A percentile compares a stretch with the other conserved stretches of the same genome.
Conservation (phyloP, 2,888 invertebrate species). For the Ethmia dodecea region DNA sequence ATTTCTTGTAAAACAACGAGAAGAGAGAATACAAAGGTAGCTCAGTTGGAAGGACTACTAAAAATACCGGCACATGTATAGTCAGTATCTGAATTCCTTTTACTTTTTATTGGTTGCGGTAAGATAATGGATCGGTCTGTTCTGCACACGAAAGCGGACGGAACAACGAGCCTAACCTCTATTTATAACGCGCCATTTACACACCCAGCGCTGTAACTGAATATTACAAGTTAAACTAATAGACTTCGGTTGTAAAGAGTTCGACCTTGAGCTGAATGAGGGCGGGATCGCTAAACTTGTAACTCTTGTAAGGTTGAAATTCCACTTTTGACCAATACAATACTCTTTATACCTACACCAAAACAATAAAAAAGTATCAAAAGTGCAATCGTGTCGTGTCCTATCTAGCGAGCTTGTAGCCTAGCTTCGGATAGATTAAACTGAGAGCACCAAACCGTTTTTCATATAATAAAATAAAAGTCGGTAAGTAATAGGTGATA, state of each 20-base stretch:
- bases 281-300: constrained; percentile 30
- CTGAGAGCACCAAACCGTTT: too few relatives aligned
- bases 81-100: constrained; percentile 52
- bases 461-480: too few relatives aligned
- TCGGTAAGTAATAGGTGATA: too few relatives aligned
- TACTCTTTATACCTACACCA: too few relatives aligned
- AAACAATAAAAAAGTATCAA: too few relatives aligned
- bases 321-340: too few relatives aligned
- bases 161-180: constrained; percentile 57
- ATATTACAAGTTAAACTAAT: constrained; percentile 63
- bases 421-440: too few relatives aligned
- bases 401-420: too few relatives aligned
- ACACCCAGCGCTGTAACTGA: constrained; percentile 56
- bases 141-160: constrained; percentile 51
- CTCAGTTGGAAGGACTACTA: too few relatives aligned
- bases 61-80: constrained; percentile 29
- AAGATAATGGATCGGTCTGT: constrained; percentile 68
- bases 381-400: too few relatives aligned
- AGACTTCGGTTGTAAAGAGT: constrained; percentile 41
- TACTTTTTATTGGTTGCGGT: constrained; percentile 66
- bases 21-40: too few relatives aligned
- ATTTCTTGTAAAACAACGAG: too few relatives aligned
- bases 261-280: constrained; percentile 35
- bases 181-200: constrained; percentile 62
- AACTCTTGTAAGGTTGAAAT: constrained; percentile 7